These are phyloP conservation scores for Styela clava DNA, from an alignment of 23 tunicate species.

Conservation along the genomic window DNA sequence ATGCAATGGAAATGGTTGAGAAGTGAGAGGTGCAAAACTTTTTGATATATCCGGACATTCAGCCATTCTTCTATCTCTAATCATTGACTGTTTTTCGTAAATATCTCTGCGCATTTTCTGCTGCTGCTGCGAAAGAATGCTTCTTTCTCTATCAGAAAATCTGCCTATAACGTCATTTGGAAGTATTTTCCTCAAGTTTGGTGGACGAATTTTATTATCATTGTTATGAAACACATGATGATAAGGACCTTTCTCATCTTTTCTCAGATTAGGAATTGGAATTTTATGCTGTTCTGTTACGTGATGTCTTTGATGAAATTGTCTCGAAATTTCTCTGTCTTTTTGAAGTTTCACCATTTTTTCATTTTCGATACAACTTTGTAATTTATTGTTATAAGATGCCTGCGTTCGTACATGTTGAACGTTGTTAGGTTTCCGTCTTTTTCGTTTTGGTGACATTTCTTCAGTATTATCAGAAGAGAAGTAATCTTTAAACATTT, in stretches of 20 bases:
- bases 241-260: not conserved
- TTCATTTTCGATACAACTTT: constrained; percentile 1
- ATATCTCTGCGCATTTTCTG: not conserved
- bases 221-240: not conserved
- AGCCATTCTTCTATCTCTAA: not conserved
- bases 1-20: not conserved
- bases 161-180: not conserved
- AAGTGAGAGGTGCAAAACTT: not conserved
- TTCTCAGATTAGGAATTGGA: not conserved
- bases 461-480: not conserved
- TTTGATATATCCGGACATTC: not conserved
- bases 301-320: not conserved
- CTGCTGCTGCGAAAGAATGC: not conserved
- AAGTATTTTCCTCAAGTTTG: not conserved
- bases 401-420: not conserved
- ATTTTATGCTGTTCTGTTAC: not conserved
- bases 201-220: not conserved
- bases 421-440: constrained; percentile 2
- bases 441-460: constrained; percentile 19
- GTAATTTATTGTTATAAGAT: not conserved
- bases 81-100: not conserved
- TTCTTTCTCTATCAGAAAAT: not conserved
- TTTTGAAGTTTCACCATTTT: not conserved
- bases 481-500: not conserved
- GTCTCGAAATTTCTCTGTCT: not conserved